Evolutionary conservation across 92 coral and sea anemone species (phyloP), one percentile per base, ranked within the genome.

Genomic region (Epizoanthus rinbou): DNA sequence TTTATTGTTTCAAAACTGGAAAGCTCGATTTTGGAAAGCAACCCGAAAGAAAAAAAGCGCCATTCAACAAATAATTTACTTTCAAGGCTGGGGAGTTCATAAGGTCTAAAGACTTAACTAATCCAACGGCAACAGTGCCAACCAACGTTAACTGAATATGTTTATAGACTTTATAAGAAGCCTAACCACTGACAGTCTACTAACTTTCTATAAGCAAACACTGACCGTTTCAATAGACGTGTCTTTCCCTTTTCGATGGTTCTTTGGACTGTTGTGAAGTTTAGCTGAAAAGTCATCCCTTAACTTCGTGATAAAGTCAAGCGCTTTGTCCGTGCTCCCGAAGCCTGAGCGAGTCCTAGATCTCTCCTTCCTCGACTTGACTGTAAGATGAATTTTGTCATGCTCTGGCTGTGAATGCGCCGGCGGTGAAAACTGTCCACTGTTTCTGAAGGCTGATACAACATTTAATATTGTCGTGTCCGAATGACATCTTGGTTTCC

Each of bases 231-330:
- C 82, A 22, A 6, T 78, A 5, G 72, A 62, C 35, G 50, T 16
- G 54, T 63, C 70, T 6, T 63, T 78, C 24, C 37, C 28, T 58
- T 78, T 78, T 43, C 24, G 66, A 35, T 56, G 16, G 41, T 5
- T 22, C 60, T 78, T 78, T 21, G 82, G 82, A 43, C 41, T 78
- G 24, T 21, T 57, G 37, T 21, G 59, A 19, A 78, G 54, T 31
- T 62, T 78, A 8, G 82, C 82, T 41, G 82, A 78, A 78, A 78
- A 78, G 62, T 78, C 82, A 33, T 78, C 82, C 43, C 60, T 78
- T 62, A 78, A 6, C 25, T 78, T 78, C 45, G 82, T 22, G 13
- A 78, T 78, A 39, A 78, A 78, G 31, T 78, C 82, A 14, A 78
- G 82, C 9, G 82, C 82, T 62, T 78, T 78, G 3, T 78, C 82